A percentile compares a stretch with the other conserved stretches of the same genome.
Evolutionary conservation across 2,113 vertebrate genomes (phyloP).

Genomic region (Pomatostomus ruficeps): DNA sequence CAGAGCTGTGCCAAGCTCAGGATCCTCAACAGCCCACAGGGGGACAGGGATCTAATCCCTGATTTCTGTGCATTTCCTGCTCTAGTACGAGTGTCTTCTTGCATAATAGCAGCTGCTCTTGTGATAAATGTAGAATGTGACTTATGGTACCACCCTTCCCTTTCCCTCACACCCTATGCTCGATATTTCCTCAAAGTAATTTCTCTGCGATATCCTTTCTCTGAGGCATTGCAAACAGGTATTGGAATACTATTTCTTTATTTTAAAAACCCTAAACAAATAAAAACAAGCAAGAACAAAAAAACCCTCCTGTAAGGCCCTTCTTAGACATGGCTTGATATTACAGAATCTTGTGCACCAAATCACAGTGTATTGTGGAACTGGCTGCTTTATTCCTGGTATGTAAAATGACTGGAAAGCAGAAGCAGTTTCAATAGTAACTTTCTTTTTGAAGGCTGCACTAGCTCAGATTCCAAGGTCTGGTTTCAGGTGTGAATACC

Average conservation of each 20-base stretch:
- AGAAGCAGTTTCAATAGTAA: background rate
- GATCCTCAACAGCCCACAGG: fast-evolving
- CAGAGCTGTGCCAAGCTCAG: background rate
- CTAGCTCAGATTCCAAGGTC: background rate
- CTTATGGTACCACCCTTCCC: background rate
- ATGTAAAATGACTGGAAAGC: background rate
- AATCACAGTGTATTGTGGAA: background rate
- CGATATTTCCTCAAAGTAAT: background rate
- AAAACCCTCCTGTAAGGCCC: background rate
- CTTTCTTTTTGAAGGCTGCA: background rate
- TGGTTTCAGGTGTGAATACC: background rate
- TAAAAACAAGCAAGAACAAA: background rate
- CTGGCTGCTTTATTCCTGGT: background rate
- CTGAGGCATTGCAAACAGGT: background rate
- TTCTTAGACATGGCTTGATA: background rate
- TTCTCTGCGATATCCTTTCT: background rate
- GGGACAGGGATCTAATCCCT: background rate
- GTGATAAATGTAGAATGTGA: background rate
- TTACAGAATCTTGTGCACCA: background rate
- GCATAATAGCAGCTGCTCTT: background rate
- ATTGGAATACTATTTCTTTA: background rate
- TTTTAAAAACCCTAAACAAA: background rate
- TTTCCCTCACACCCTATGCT: background rate
- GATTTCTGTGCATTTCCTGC: background rate
- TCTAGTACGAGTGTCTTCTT: background rate